Conservation (phyloP, 92 coral and sea anemone species). For the Actinostola sp. region DNA sequence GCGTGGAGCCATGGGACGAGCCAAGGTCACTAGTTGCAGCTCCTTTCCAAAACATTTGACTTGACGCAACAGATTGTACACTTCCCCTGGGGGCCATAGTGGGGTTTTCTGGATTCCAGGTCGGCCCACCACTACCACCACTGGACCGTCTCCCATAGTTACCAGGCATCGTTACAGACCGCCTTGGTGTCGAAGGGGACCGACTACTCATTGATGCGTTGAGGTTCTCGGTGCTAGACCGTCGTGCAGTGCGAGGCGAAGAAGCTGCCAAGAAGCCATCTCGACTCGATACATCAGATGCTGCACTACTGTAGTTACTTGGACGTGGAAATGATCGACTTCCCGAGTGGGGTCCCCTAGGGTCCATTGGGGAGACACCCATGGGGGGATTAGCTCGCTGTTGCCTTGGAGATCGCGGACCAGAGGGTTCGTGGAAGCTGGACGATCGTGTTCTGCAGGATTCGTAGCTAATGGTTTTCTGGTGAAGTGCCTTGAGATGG, state of each 20-base stretch:
- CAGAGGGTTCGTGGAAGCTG: constrained; percentile 65
- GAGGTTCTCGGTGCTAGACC: constrained; percentile 79
- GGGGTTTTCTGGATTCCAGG: constrained; percentile 71
- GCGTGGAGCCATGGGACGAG: constrained; percentile 90
- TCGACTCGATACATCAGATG: constrained; percentile 56
- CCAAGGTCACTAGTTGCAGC: constrained; percentile 96
- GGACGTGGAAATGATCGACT: constrained; percentile 61
- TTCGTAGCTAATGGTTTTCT: constrained; percentile 78
- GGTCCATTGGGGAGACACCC: constrained; percentile 27
- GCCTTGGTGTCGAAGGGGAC: constrained; percentile 57
- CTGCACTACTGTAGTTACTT: constrained; percentile 53
- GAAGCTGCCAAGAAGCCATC: constrained; percentile 58
- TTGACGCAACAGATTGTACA: constrained; percentile 73
- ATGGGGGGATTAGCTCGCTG: constrained; percentile 76
- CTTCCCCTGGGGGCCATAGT: constrained; percentile 73
- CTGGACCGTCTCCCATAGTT: constrained; percentile 61
- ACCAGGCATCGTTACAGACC: constrained; percentile 55
- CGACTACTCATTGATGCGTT: constrained; percentile 49
- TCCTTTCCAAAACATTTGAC: constrained; percentile 83
- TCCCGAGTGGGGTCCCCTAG: constrained; percentile 45
- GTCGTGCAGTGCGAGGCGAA: constrained; percentile 81
- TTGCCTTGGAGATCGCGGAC: constrained; percentile 69
- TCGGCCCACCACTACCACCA: constrained; percentile 48
- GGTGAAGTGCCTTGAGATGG: constrained; percentile 82
- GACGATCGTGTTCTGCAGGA: constrained; percentile 64